A percentile compares a stretch with the other conserved stretches of the same genome.
Evolutionary conservation across 1,140 invertebrate species (phyloP).

Genomic region (Liolophura sinensis): DNA sequence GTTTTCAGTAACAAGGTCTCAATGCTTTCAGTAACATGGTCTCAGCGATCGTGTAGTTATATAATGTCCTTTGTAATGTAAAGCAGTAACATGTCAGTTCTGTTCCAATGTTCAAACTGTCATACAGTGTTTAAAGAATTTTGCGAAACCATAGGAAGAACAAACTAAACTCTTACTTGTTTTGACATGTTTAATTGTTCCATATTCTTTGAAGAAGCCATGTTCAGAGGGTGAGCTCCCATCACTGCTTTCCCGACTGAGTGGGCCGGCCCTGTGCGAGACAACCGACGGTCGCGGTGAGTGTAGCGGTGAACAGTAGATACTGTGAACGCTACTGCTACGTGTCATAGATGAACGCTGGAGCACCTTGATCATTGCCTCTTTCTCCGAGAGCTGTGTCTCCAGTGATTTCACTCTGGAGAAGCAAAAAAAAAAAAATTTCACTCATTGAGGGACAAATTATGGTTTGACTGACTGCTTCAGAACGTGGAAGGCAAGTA

Average conservation of each 20-base stretch:
- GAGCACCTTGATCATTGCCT: conserved; percentile 87
- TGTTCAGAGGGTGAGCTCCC: neutral
- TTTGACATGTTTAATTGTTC: conserved; percentile 33
- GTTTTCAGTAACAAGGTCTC: no score
- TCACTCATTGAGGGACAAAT: no score
- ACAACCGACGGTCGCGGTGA: conserved; percentile 41
- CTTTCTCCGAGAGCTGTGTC: conserved; percentile 82
- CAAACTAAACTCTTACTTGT: conserved; percentile 24
- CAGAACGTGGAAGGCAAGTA: no score
- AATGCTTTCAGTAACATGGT: no score
- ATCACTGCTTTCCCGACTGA: conserved; percentile 21
- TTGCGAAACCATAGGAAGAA: no score
- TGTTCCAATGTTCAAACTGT: no score
- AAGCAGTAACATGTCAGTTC: no score
- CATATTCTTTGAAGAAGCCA: conserved; percentile 22
- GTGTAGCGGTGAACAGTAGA: conserved; percentile 41
- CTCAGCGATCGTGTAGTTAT: no score
- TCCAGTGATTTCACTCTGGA: conserved; percentile 82
- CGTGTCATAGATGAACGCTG: conserved; percentile 62
- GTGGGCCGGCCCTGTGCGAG: conserved; percentile 14
- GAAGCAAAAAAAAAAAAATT: conserved; percentile 20
- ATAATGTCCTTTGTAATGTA: no score
- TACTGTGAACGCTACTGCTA: conserved; percentile 34
- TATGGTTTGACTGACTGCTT: no score
- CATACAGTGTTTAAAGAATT: no score